Evolutionary conservation across 2,113 vertebrate species (phyloP), one percentile per base, ranked within the genome.

Genomic region (Callaeas wilsoni): DNA sequence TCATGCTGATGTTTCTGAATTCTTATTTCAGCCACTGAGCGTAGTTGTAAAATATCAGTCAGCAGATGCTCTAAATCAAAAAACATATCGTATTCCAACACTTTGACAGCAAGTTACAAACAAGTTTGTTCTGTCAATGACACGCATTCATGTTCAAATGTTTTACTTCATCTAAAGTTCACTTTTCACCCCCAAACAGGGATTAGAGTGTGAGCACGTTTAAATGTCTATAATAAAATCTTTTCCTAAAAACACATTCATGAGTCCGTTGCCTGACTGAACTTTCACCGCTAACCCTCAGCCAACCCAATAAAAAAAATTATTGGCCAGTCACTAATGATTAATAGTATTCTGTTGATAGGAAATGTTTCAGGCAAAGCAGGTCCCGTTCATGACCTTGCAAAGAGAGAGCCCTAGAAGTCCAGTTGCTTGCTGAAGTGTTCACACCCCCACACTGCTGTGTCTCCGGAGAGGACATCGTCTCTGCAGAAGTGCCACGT

Each of bases 401-500:
- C n/a, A 84, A n/a, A 55, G 19, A 89, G 21, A 49, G 80, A 65
- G 20, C 32, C 41, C 25, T 73, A 26, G 14, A 82, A 82, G 16
- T 37, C 30, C 75, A 59, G 7, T 13, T 78, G 44, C 33, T 63
- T 67, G 32, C 23, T 59, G 85, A 84, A 73, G 30, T 1, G 0
- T 19, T 78, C 57, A 42, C 20, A 35, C 1, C 18, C 23, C 8
- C 25, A 42, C 0, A 0, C 27, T 0, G 0, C 68, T 17, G 4
- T 52, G 22, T 30, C 53, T 93, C 83, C 65, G 27, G 37, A 92
- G 57, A 68, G 59, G 16, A 63, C 16, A 83, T 80, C 1, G 1
- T 42, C 56, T 79, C 26, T 63, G 46, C 71, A 63, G 33, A 90
- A 92, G 13, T 93, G 94, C 77, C 94, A 96, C 88, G 50, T 95